Conservation (phyloP, 2,888 invertebrate species). For the Actias luna region DNA sequence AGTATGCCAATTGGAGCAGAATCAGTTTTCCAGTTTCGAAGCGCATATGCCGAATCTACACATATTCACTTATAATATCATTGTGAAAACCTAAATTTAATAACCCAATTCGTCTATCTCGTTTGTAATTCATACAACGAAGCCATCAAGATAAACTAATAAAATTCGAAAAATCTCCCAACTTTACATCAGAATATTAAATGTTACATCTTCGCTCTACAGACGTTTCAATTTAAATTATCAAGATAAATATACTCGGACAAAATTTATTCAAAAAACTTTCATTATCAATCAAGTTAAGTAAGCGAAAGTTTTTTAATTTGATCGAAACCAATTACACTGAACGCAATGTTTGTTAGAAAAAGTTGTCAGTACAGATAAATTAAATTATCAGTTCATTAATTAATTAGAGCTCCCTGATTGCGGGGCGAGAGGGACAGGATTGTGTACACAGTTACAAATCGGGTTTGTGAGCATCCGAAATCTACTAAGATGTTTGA, state of each 20-base stretch:
- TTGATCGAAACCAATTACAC: neutral
- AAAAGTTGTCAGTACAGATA: neutral
- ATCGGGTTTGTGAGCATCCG: neutral
- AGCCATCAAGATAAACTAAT: neutral
- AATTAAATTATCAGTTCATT: constrained; percentile 5
- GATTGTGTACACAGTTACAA: neutral
- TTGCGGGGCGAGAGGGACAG: neutral
- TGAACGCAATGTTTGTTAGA: neutral
- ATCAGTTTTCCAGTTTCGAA: no score
- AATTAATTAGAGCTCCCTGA: constrained; percentile 3
- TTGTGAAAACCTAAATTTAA: no score
- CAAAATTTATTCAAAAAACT: constrained; percentile 10
- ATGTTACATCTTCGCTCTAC: neutral
- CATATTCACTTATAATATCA: no score
- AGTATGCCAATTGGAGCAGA: no score
- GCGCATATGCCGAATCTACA: no score
- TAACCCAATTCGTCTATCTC: neutral
- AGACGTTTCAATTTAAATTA: constrained; percentile 5
- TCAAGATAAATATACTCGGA: constrained; percentile 1
- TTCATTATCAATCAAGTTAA: constrained; percentile 13
- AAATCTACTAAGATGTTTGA: neutral
- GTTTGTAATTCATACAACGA: neutral
- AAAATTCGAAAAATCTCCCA: neutral
- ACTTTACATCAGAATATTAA: neutral
- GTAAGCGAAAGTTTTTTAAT: constrained; percentile 4